Base-by-base conservation (phyloP, 2,888 invertebrate genomes). In the Pyrocoelia pectoralis region DNA sequence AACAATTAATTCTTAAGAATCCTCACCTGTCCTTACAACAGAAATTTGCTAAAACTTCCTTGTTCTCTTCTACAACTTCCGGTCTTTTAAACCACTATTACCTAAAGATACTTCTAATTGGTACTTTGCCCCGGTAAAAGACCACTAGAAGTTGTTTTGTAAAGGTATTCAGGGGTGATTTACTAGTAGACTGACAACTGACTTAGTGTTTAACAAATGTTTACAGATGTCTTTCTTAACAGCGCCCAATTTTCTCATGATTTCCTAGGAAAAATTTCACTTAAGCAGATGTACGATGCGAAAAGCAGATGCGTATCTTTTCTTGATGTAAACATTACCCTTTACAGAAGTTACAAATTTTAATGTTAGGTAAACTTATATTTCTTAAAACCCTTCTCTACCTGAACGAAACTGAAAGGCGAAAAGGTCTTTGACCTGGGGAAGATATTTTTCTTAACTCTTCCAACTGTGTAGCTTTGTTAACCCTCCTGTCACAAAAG, bases 211-310 rank as follows among this genome's bases (percentile, higher is more conserved):
- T 50, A 53, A 68, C 65, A 68, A 65, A 68, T 65, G 66, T 69
- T 68, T 67, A 69, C 67, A 72, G 72, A 72, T 70, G 72, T 68
- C 66, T 66, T 70, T 63, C 68, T 70, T 65, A 65, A 43, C 3
- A 40, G n/a, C 13, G n/a, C 4, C n/a, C 40, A 3, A 12, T 9
- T 43, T 17, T 17, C 17, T 43, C 14, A 14, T 9, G n/a, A 43
- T 17, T 17, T 43, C n/a, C 43, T 24, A 24, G 24, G 6, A 24
- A 24, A 24, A 24, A 6, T 5, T 24, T 24, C 24, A 24, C 33
- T n/a, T n/a, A 33, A 50, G 14, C 50, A 50, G 50, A 50, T 50
- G 50, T 50, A 46, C 13, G 4, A 15, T 19, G 13, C 18, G 17
- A 9, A 49, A 18, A 2, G 49, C 49, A 49, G 49, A 49, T 49